Base-by-base conservation (phyloP, 2,113 vertebrate genomes). In the mouse (Mus musculus) region DNA sequence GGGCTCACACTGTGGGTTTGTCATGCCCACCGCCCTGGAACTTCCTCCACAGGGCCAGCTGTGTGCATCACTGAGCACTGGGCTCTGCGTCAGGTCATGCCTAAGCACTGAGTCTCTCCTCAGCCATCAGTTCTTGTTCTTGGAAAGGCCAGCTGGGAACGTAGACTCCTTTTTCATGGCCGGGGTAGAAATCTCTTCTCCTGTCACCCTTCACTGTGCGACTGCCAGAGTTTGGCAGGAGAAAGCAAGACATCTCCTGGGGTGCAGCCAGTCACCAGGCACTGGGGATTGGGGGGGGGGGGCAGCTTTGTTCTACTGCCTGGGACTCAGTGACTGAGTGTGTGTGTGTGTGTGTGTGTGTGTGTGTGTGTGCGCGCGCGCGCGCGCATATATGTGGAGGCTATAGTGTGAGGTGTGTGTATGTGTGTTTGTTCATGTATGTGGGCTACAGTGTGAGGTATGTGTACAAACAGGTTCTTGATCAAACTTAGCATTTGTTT, bases 241-340 rank as follows among this genome's bases (percentile, higher is more conserved):
- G 96, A 91, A 86, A 90, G 97, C 96, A 96, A 54, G 96, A 88
- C 12, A 17, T 92, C 97, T 98, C 97, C 0, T 0, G 96, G 97
- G 81, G 96, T 77, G 82, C 94, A 52, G 56, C 97, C 88, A n/a
- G 94, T 93, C 92, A 77, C 89, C 93, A 93, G 94, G 95, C 97
- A 76, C 97, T 94, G 76, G 86, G 96, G 20, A 9, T 39, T 49
- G 49, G 3, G 49, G 3, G n/a, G n/a, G 72, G 54, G 13, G 92
- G 84, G 96, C 94, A 24, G 94, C 94, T 97, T 94, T 94, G 73
- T 98, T 94, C 96, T 97, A 69, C 82, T 97, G 97, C 97, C 92
- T 90, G 95, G 97, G 97, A 90, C 12, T 7, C 52, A 17, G 3
- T 39, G 69, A 87, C 28, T 59, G 24, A 61, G 52, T 73, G 36